A percentile compares a stretch with the other conserved stretches of the same genome.
These are phyloP conservation scores for Polyodon spathula DNA, from an alignment of 2,113 vertebrate species.

Conservation along the genomic window DNA sequence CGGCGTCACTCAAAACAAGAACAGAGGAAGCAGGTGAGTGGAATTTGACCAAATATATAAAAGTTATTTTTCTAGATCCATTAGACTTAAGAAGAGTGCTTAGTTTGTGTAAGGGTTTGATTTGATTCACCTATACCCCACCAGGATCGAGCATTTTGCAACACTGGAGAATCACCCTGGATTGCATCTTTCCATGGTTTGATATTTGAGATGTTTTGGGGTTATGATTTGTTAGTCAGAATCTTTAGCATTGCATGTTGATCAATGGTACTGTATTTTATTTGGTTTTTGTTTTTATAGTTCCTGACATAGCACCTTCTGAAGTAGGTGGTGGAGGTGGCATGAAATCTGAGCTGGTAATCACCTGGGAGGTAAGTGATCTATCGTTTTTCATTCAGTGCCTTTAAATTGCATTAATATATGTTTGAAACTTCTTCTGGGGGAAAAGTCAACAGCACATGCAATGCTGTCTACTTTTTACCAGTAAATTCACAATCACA, in stretches of 20 bases:
- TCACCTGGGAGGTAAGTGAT: slow-evolving; percentile 96
- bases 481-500: too few relatives aligned
- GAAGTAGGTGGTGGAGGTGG: slow-evolving; percentile 90
- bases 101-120: background rate
- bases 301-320: slow-evolving; percentile 81
- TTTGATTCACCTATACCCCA: too few relatives aligned
- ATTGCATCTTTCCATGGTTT: too few relatives aligned
- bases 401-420: too few relatives aligned
- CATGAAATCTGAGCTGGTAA: slow-evolving; percentile 91
- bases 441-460: too few relatives aligned
- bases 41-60: background rate
- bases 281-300: slow-evolving; percentile 49
- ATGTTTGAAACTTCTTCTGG: too few relatives aligned
- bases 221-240: too few relatives aligned
- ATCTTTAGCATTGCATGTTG: background rate
- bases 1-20: slow-evolving; percentile 82
- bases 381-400: slow-evolving; percentile 60
- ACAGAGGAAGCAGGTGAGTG: slow-evolving; percentile 90
- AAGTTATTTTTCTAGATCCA: background rate
- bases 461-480: too few relatives aligned
- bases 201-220: too few relatives aligned
- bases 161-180: too few relatives aligned
- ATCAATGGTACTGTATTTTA: slow-evolving; percentile 42
- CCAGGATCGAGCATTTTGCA: too few relatives aligned
- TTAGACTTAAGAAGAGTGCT: slow-evolving; percentile 2